These are phyloP conservation scores for Eretmochelys imbricata DNA, from an alignment of 2,113 vertebrate species.

Conservation along the genomic window DNA sequence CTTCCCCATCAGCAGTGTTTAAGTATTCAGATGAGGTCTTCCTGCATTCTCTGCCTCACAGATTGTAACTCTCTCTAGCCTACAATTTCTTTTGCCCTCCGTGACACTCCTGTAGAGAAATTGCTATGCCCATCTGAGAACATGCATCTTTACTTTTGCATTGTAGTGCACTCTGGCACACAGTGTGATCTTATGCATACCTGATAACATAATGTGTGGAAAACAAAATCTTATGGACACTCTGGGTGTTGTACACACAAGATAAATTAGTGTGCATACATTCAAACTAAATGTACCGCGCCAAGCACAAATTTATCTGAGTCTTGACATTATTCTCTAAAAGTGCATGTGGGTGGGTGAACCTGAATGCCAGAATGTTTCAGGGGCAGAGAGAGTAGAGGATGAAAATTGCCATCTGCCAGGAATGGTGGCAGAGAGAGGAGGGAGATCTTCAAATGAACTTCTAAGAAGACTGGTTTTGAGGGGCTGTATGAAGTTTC, in stretches of 20 bases:
- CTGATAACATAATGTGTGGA: neutral
- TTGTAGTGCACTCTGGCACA: neutral
- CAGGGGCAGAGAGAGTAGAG: neutral
- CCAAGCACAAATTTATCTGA: neutral
- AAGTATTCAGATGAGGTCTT: neutral
- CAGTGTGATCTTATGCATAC: fast-evolving
- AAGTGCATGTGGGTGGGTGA: too few species aligned
- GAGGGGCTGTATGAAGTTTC: neutral
- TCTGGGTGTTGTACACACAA: neutral
- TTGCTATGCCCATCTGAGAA: neutral
- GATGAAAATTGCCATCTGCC: too few species aligned
- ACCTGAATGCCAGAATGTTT: too few species aligned
- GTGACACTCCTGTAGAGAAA: neutral
- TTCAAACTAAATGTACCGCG: neutral
- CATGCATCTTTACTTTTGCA: neutral
- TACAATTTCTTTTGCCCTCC: neutral
- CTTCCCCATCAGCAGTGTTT: neutral
- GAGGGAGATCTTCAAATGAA: neutral
- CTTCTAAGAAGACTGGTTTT: neutral
- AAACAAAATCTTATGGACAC: neutral
- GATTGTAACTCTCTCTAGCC: neutral
- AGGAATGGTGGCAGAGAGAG: neutral
- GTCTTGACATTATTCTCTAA: too few species aligned
- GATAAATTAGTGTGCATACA: neutral
- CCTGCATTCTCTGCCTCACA: neutral